Evolutionary conservation across 2,888 invertebrate genomes (phyloP).

Genomic region (Heliconius charithonia): DNA sequence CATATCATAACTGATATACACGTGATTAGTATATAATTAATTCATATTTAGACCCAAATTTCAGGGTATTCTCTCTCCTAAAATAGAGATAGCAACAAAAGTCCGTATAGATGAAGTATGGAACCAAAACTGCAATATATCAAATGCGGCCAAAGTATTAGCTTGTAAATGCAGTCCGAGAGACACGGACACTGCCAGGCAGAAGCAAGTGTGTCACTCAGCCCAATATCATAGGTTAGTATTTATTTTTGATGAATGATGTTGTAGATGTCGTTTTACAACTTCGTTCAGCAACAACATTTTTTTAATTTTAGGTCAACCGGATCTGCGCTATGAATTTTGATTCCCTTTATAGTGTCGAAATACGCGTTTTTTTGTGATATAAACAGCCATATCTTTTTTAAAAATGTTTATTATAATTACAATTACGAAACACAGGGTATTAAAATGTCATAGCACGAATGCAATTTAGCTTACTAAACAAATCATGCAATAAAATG

Average conservation of each 20-base stretch:
- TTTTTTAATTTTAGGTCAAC: background rate
- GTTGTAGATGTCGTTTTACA: too few relatives aligned
- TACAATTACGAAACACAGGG: too few relatives aligned
- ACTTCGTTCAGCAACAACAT: background rate
- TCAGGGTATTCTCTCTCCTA: constrained; percentile 88
- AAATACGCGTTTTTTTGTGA: too few relatives aligned
- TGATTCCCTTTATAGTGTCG: too few relatives aligned
- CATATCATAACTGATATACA: background rate
- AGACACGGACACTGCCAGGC: constrained; percentile 56
- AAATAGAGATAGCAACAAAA: constrained; percentile 87
- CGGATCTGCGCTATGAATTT: too few relatives aligned
- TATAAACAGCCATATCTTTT: too few relatives aligned
- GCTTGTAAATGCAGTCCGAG: constrained; percentile 54
- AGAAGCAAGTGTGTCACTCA: constrained; percentile 81
- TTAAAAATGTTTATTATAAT: too few relatives aligned
- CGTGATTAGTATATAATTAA: constrained; percentile 30
- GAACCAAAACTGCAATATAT: constrained; percentile 52
- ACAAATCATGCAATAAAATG: too few relatives aligned
- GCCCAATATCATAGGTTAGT: constrained; percentile 75
- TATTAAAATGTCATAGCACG: too few relatives aligned
- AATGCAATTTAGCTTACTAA: too few relatives aligned
- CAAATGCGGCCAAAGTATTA: constrained; percentile 47
- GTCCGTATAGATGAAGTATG: constrained; percentile 86
- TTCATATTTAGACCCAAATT: constrained; percentile 28
- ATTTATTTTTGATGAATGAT: background rate